These are phyloP conservation scores for Orthonychiurus folsomi DNA, from an alignment of 2,888 invertebrate genomes.

Conservation along the genomic window DNA sequence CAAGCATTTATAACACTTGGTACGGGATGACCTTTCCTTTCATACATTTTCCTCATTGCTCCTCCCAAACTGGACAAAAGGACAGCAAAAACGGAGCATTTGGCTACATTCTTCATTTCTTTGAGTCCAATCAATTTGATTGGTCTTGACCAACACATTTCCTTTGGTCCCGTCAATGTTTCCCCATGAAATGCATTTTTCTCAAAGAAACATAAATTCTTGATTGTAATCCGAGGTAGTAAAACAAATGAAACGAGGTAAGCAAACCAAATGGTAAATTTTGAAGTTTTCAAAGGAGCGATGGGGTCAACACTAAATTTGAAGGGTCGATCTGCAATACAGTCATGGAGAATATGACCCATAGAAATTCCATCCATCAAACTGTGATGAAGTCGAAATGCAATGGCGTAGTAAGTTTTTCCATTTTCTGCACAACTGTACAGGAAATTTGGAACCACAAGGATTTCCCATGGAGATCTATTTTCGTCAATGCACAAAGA, in stretches of 20 bases:
- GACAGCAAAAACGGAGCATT: conserved; percentile 30
- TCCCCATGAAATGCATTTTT: conserved; percentile 22
- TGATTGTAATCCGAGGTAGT: conserved; percentile 21
- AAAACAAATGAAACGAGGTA: conserved; percentile 25
- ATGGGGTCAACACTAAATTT: conserved; percentile 35
- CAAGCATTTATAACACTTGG: conserved; percentile 26
- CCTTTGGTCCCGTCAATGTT: conserved; percentile 29
- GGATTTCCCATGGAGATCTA: conserved; percentile 33
- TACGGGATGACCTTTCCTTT: conserved; percentile 13
- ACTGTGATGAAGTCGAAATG: conserved; percentile 30
- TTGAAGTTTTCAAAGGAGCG: conserved; percentile 19
- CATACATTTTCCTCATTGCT: conserved; percentile 25
- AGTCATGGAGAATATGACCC: conserved; percentile 31
- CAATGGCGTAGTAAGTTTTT: conserved; percentile 25
- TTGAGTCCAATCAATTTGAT: conserved; percentile 30
- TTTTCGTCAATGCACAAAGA: conserved; percentile 10
- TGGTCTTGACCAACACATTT: conserved; percentile 32
- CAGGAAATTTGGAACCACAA: conserved; percentile 28
- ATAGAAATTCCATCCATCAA: conserved; percentile 31
- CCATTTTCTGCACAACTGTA: conserved; percentile 6
- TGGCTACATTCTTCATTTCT: conserved; percentile 26
- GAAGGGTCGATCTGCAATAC: conserved; percentile 34
- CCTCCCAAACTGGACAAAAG: conserved; percentile 31
- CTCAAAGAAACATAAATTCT: conserved; percentile 18
- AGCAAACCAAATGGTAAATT: conserved; percentile 14